Conservation (phyloP, 2,113 vertebrate species). For the Amphiprion ocellaris region DNA sequence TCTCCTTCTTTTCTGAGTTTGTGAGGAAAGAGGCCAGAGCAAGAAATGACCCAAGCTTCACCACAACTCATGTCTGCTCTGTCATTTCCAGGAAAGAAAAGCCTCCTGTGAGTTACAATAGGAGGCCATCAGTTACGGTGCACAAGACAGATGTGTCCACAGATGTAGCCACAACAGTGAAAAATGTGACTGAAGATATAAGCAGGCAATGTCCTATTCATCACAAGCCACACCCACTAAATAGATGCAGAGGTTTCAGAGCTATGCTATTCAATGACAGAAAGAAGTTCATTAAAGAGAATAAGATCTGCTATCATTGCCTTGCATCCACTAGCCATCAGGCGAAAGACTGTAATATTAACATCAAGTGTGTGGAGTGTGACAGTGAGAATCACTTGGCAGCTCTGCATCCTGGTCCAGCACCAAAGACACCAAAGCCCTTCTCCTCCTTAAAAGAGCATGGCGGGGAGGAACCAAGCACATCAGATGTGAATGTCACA, state of each 20-base stretch:
- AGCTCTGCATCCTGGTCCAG: constrained; percentile 21
- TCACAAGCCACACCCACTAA: constrained; percentile 21
- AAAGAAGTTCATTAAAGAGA: constrained; percentile 7
- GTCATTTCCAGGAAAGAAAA: neutral
- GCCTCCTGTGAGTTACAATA: neutral
- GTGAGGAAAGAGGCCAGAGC: constrained; percentile 1
- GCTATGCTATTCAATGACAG: constrained; percentile 6
- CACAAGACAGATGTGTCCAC: constrained; percentile 6
- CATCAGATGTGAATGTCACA: neutral
- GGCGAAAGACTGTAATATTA: constrained; percentile 12
- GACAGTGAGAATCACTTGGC: constrained; percentile 4
- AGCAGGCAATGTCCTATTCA: neutral
- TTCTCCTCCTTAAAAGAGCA: constrained; percentile 3
- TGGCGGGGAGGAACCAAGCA: neutral
- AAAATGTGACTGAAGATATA: neutral
- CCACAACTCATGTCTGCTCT: neutral
- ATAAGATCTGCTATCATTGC: constrained; percentile 15
- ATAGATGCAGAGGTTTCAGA: constrained; percentile 18
- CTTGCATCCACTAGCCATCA: constrained; percentile 10
- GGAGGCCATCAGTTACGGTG: constrained; percentile 1
- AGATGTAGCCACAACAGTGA: neutral
- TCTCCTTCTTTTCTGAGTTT: constrained; percentile 5
- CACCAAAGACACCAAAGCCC: neutral
- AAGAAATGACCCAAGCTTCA: constrained; percentile 39
- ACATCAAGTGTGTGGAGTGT: constrained; percentile 5